Percentiles rank a stretch among this genome's conserved stretches.
Conservation (phyloP, 2,113 vertebrate genomes). For the Tamias sibiricus region DNA sequence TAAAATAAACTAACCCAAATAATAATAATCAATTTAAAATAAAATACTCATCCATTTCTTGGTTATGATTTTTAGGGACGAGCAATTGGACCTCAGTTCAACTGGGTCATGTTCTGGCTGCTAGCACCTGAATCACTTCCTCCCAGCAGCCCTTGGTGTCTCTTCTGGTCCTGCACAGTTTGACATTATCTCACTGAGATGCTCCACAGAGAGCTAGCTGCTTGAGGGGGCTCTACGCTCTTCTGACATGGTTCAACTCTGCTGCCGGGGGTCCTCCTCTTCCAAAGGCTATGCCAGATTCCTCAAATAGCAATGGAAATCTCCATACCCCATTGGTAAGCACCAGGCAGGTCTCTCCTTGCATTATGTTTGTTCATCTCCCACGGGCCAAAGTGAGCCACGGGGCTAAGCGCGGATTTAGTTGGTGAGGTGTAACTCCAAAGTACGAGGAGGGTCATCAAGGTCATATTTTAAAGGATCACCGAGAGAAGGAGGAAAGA, state of each 20-base stretch:
- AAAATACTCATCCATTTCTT: too few species aligned
- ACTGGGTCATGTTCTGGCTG: neutral
- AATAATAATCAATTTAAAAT: too few species aligned
- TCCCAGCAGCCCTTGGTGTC: neutral
- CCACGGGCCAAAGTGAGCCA: neutral
- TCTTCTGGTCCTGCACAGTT: too few species aligned
- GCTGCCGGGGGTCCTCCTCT: neutral
- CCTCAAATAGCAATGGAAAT: neutral
- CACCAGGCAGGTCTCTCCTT: neutral
- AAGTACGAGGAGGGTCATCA: accelerated
- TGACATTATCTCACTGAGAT: neutral
- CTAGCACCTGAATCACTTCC: neutral
- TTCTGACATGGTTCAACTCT: too few species aligned
- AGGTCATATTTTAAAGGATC: neutral
- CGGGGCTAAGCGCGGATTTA: neutral
- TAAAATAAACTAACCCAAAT: neutral
- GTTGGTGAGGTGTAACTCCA: neutral
- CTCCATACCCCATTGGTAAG: neutral
- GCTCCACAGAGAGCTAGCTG: neutral
- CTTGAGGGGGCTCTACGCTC: neutral
- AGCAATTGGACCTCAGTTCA: neutral
- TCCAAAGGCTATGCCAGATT: neutral
- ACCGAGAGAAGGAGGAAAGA: neutral
- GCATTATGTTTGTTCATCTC: neutral
- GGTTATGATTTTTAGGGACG: neutral